These are phyloP conservation scores for Prosapia bicincta DNA, from an alignment of 2,888 invertebrate species.

Conservation along the genomic window DNA sequence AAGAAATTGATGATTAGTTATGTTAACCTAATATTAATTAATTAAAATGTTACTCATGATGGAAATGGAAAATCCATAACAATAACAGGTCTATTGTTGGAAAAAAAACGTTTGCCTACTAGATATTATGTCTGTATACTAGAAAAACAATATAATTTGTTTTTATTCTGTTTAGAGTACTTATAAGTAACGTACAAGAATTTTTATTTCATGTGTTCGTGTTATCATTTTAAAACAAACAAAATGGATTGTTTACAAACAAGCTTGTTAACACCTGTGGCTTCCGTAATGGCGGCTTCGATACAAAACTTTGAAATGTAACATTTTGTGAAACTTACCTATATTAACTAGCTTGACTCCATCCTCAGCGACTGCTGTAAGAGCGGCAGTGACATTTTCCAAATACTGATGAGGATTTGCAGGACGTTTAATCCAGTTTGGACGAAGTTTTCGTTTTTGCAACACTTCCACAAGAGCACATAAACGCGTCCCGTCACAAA, in stretches of 20 bases:
- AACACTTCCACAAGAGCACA: conserved; percentile 89
- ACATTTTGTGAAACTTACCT: conserved; percentile 59
- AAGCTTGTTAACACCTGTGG: neutral
- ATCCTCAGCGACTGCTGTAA: conserved; percentile 92
- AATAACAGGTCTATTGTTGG: no score
- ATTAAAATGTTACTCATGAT: no score
- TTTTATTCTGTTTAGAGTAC: no score
- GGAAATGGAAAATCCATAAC: no score
- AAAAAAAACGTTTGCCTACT: no score
- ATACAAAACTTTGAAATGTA: conserved; percentile 3
- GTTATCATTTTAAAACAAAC: no score
- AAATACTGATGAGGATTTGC: conserved; percentile 94
- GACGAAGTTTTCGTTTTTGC: conserved; percentile 70
- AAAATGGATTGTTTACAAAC: neutral
- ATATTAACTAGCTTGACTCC: conserved; percentile 98
- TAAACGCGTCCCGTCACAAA: conserved; percentile 86
- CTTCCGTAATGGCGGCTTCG: neutral
- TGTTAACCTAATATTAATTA: no score
- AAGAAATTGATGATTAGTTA: no score
- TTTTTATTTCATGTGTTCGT: no score
- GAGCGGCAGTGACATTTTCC: conserved; percentile 93
- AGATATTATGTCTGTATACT: no score
- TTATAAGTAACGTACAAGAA: no score
- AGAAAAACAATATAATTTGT: no score
- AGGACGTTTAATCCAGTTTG: conserved; percentile 77